Conservation (phyloP, 2,113 vertebrate species). For the Spizaetus ornatus region DNA sequence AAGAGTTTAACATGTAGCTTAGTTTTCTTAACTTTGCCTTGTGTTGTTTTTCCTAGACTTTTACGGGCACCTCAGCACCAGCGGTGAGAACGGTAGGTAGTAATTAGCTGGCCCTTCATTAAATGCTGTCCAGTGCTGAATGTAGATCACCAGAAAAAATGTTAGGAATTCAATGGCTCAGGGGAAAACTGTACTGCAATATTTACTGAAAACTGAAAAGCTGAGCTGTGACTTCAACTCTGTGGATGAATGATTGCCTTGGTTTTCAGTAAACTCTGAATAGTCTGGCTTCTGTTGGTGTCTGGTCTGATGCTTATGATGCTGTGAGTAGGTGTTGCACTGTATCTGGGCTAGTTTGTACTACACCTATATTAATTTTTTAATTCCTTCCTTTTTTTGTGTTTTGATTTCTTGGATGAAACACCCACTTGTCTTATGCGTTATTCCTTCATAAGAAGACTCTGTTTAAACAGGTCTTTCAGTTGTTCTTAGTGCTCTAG, state of each 20-base stretch:
- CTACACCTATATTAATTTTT: background rate
- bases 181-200: background rate
- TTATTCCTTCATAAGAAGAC: background rate
- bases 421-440: background rate
- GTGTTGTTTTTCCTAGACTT: constrained; percentile 62
- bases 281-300: background rate
- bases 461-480: background rate
- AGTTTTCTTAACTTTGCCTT: constrained; percentile 52
- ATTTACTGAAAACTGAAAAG: background rate
- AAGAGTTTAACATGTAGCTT: background rate
- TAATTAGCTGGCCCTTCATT: constrained; percentile 35
- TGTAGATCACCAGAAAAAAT: constrained; percentile 20
- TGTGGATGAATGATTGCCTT: background rate
- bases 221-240: background rate
- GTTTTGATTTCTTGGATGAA: background rate
- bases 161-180: constrained; percentile 29
- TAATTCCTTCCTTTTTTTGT: background rate
- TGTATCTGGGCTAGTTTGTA: background rate
- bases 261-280: background rate
- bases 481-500: background rate
- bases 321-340: background rate
- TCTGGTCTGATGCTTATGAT: background rate
- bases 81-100: constrained; percentile 59
- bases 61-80: constrained; percentile 33
- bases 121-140: constrained; percentile 37